Base-by-base conservation (phyloP, 2,797 vertebrate species). In the Acanthurus lineatus region DNA sequence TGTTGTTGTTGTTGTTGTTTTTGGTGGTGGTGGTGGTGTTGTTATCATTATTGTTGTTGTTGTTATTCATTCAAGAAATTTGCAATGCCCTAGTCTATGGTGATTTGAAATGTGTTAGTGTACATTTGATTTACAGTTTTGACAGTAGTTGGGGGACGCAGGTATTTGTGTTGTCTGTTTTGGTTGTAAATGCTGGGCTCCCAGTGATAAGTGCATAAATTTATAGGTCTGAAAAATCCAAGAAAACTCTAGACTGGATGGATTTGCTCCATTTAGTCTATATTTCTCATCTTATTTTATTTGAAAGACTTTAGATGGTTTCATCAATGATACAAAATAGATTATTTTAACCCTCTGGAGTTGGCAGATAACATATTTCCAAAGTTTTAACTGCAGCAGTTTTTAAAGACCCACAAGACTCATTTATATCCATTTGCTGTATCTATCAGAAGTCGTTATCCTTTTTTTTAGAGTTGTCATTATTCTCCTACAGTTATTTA, bases 391-490 rank as follows among this genome's bases (percentile, higher is more conserved):
- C 38, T 66, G 20, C 19, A 20, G 32, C 9, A 5, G 9, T 73
- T 69, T 66, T 62, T 53, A 85, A 72, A 79, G 28, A 71, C 74
- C n/a, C 69, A 25, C 19, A 56, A n/a, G 67, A 81, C 44, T 49
- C 9, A 86, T 83, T 81, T 83, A 22, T 71, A 52, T 78, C 67
- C 28, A 75, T 73, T 79, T 77, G 74, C 72, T 86, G 59, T 54
- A 67, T 88, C 80, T 59, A 49, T 84, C 61, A 75, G 67, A 53
- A 35, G 44, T 62, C 22, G 5, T 83, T 70, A 69, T 76, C 40
- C 48, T 25, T 25, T 61, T 52, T 85, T 73, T 73, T 64, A 65
- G 28, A 78, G 53, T 48, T 81, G 75, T 58, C 61, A 80, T 84
- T 75, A 81, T 76, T 86, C 80, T 70, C 52, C 22, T 48, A 35